Evolutionary conservation across 2,888 invertebrate genomes (phyloP), one percentile per base, ranked within the genome.

Genomic region (Cantharis lateralis): DNA sequence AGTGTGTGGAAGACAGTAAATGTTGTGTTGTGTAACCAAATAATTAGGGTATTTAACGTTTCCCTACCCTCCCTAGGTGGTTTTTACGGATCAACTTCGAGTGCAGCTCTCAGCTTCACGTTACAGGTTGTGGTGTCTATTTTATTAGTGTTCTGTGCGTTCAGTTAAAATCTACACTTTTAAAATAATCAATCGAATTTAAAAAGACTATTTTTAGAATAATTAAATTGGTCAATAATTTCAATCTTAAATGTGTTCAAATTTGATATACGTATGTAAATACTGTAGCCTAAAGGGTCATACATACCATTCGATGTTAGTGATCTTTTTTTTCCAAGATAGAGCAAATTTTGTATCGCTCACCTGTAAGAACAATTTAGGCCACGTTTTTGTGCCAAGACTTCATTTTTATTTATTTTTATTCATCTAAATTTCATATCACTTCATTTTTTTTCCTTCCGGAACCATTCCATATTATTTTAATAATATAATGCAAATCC

Each of bases 91-190:
- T 85, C 87, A 77, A 83, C 86, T 79, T 82, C 86, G 82, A 86
- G 86, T 84, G 82, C 85, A 81, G 82, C 85, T 82, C 84, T 85
- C 81, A 85, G 83, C 83, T 82, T 83, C 80, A 82, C 82, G 81
- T 86, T 87, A 81, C 86, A 85, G 84, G 87, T 86, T 84, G 84
- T 87, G 84, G 84, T 86, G 84, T 84, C 85, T 82, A 80, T 85
- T 81, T 71, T 86, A 82, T 82, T 86, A 82, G 83, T 84, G 83
- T 82, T 82, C 76, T 82, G 83, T 84, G 84, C 82, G 82, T 82
- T 83, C 24, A 79, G 79, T 80, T 78, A 80, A 78, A 78, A 75
- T 72, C 18, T 26, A 62, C 62, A 18, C 20, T 74, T 61, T 28
- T 9, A 26, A 69, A 74, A 74, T 70, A 75, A 72, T 66, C 62